Base-by-base conservation (phyloP, 2,113 vertebrate genomes). In the Alexandromys fortis region DNA sequence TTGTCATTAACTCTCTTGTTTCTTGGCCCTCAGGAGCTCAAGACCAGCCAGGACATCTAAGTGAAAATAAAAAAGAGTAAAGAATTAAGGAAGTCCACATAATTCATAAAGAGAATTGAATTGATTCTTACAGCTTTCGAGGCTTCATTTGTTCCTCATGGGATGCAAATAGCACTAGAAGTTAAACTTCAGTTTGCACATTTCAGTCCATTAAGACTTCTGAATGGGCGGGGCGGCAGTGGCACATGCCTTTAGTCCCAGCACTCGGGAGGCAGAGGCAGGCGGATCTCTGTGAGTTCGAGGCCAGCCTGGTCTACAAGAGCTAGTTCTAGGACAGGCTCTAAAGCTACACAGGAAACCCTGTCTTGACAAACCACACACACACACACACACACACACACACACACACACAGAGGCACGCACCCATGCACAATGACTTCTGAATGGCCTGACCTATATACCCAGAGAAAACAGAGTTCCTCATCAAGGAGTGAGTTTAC, bases 131-230 rank as follows among this genome's bases (percentile, higher is more conserved):
- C 3, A 26, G 65, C 86, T 49, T 11, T 70, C 28, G 28, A 17
- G 42, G 17, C 35, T n/a, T 3, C 7, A 21, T 22, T 58, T 58
- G 19, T 58, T 58, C 58, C 58, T 58, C 58, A 38, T 65, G 26
- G 9, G 11, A 28, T 68, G 63, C 9, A 75, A 91, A 61, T 30
- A 68, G 11, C 19, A 82, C 12, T 55, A 30, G 11, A n/a, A 73
- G 68, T 35, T 79, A 79, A 94, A 90, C 28, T 4, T 72, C 72
- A 61, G 67, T 24, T 22, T 68, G 58, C 77, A 6, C 19, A 38
- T 92, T 92, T 94, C 65, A 88, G 49, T n/a, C 86, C 42, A 88
- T 19, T 73, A 89, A 77, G 35, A 45, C 8, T 45, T 91, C 72
- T 42, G 26, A 17, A 61, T 35, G 26, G 10, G 58, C 19, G 6